Conservation (phyloP, 2,113 vertebrate genomes). For the Psittacula cyanocephala region DNA sequence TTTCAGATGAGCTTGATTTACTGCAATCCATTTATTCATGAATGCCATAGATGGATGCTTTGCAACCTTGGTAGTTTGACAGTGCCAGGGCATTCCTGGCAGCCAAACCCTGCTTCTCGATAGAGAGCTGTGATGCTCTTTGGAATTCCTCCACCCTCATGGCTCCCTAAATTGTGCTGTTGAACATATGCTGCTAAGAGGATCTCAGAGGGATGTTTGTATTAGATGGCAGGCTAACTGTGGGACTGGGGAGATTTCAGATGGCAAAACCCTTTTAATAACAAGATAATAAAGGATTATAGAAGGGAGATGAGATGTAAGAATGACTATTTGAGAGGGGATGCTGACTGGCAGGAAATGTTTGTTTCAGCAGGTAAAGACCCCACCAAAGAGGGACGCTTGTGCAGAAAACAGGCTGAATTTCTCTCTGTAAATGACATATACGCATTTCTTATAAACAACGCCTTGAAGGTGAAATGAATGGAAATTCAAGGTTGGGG, state of each 20-base stretch:
- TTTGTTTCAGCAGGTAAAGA: background rate
- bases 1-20: background rate
- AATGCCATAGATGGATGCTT: background rate
- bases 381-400: background rate
- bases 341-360: background rate
- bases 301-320: background rate
- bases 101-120: background rate
- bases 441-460: background rate
- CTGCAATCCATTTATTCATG: background rate
- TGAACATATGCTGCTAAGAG: background rate
- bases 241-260: background rate
- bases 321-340: background rate
- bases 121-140: background rate
- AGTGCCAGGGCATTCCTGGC: constrained; percentile 20
- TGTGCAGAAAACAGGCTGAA: background rate
- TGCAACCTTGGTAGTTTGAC: background rate
- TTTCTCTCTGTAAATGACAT: background rate
- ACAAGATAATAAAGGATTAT: background rate
- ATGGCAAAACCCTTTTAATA: background rate
- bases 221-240: background rate
- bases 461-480: background rate
- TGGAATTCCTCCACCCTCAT: background rate
- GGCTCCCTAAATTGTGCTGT: background rate
- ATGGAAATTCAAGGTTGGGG: background rate
- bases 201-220: background rate